These are phyloP conservation scores for Hypsopygia costalis DNA, from an alignment of 2,888 invertebrate genomes.

Conservation along the genomic window DNA sequence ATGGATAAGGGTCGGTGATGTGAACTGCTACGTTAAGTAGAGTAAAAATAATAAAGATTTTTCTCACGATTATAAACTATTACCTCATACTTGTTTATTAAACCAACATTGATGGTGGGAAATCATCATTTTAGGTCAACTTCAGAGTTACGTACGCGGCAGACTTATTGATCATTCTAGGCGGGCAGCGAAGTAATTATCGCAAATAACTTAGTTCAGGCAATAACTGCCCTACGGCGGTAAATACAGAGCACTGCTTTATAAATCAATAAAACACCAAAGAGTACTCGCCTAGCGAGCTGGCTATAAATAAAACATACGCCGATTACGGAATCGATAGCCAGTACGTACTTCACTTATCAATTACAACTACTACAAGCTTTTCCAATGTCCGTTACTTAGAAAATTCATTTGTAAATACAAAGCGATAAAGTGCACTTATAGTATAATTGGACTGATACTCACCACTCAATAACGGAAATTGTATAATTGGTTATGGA, in stretches of 20 bases:
- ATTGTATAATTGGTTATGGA: no score
- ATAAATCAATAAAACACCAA: constrained; percentile 60
- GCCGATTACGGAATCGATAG: constrained; percentile 52
- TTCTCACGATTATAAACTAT: background rate
- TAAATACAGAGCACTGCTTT: constrained; percentile 37
- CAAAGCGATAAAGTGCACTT: constrained; percentile 12
- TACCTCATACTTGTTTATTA: background rate
- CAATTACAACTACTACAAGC: constrained; percentile 39
- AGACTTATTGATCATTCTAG: constrained; percentile 37
- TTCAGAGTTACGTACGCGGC: constrained; percentile 15
- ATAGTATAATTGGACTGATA: background rate
- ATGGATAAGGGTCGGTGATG: no score
- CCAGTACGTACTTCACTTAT: constrained; percentile 48
- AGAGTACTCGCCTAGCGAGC: constrained; percentile 32
- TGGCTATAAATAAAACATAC: constrained; percentile 46
- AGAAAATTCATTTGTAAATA: constrained; percentile 18
- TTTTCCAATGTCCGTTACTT: constrained; percentile 15
- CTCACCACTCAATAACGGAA: background rate
- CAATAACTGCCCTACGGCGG: constrained; percentile 34
- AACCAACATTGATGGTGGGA: background rate
- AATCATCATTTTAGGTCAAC: constrained; percentile 24
- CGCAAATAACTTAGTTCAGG: constrained; percentile 53
- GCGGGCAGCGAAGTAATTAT: constrained; percentile 50
- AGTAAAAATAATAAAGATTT: no score
- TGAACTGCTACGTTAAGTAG: no score